Base-by-base conservation (phyloP, 2,888 invertebrate species). In the Tetrapedia diversipes region DNA sequence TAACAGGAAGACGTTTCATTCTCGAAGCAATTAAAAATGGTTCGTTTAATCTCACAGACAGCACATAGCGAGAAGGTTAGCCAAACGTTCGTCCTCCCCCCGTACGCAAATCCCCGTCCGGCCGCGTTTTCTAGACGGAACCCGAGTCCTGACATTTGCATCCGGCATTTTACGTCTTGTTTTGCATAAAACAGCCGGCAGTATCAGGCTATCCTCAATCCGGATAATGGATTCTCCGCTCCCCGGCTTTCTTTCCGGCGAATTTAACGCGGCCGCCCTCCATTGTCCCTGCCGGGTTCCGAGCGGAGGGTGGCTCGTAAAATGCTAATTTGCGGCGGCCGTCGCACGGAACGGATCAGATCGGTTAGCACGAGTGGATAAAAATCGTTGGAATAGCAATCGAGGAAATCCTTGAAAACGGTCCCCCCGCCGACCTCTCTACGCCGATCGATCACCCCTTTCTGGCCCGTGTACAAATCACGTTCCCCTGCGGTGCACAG, bases 381-480 rank as follows among this genome's bases (percentile, higher is more conserved):
- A 82, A 83, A 83, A 80, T 83, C 78, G 76, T 83, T 83, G 71
- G 81, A 78, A 77, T 80, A 78, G 74, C 76, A 78, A 83, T 83
- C 71, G 78, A 68, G 78, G 78, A 83, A 74, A 80, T 83, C 73
- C 83, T 80, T 67, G 83, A 80, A 72, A 77, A 77, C 53, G 45
- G 39, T 27, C 54, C 45, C 37, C 22, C 22, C 10, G 10, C 32
- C 6, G 14, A 7, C 59, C 1, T 10, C 61, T 27, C 47, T 34
- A 43, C 53, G 27, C 10, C 72, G 45, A 78, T 79, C 79, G 68
- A 79, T 77, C 67, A 11, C 29, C 63, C 47, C 60, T 39, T 56
- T 27, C 51, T 47, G 39, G 56, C 47, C 41, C 27, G 53, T 70
- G 67, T 60, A 70, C 72, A 78, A 80, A 83, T 82, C 82, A 80